Evolutionary conservation across 2,113 vertebrate genomes (phyloP).

Genomic region (Psammodynastes pulverulentus): DNA sequence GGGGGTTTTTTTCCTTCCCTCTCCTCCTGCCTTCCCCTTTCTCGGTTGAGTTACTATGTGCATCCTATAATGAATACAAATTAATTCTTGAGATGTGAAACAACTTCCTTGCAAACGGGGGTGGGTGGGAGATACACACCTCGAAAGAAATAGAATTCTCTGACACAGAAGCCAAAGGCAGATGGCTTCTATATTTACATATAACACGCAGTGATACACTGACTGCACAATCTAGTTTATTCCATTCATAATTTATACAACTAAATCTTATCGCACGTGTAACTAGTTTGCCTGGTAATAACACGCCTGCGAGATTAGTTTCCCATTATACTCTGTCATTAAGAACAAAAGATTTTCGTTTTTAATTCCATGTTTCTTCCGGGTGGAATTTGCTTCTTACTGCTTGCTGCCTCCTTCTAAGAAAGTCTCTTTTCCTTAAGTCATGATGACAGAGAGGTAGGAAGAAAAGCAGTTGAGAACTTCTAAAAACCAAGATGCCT

Average conservation of each 20-base stretch:
- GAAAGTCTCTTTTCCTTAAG: slow-evolving; percentile 31
- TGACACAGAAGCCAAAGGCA: slow-evolving; percentile 77
- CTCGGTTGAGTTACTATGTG: slow-evolving; percentile 67
- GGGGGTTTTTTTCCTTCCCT: neutral
- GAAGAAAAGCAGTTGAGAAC: slow-evolving; percentile 39
- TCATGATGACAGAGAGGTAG: slow-evolving; percentile 27
- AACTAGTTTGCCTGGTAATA: slow-evolving; percentile 78
- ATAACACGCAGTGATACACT: slow-evolving; percentile 77
- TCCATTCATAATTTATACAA: slow-evolving; percentile 81
- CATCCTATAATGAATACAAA: slow-evolving; percentile 62
- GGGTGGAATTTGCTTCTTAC: slow-evolving; percentile 34
- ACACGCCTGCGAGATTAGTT: slow-evolving; percentile 68
- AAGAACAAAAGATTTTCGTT: slow-evolving; percentile 69
- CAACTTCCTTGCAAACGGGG: slow-evolving; percentile 60
- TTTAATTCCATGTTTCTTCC: slow-evolving; percentile 29
- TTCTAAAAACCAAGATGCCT: slow-evolving; percentile 15
- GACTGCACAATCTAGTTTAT: slow-evolving; percentile 77
- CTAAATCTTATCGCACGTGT: slow-evolving; percentile 80
- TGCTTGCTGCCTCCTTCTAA: slow-evolving; percentile 13
- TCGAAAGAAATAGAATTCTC: slow-evolving; percentile 73
- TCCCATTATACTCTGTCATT: slow-evolving; percentile 71
- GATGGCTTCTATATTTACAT: slow-evolving; percentile 81
- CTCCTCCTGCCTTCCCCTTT: slow-evolving; percentile 11
- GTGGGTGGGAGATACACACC: slow-evolving; percentile 45
- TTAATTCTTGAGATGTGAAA: slow-evolving; percentile 66